A percentile compares a stretch with the other conserved stretches of the same genome.
Conservation (phyloP, 1,140 invertebrate species). For the Monomorium pharaonis region DNA sequence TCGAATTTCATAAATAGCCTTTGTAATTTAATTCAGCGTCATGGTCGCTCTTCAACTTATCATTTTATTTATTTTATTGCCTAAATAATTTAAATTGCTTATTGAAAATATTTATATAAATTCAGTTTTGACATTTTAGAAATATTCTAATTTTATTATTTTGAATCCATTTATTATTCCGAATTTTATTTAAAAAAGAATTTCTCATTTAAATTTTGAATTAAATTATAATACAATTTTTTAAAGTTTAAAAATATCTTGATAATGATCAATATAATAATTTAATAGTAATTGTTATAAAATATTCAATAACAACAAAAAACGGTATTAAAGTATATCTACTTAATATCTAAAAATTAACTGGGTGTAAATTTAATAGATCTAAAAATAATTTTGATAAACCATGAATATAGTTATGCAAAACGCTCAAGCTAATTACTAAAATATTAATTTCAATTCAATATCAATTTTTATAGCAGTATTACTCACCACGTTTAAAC, state of each 20-base stretch:
- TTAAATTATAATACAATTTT: not conserved
- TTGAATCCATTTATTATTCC: not conserved
- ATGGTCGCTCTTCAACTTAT: no score
- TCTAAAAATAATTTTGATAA: no score
- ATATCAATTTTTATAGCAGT: no score
- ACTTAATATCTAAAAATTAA: no score
- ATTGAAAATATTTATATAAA: not conserved
- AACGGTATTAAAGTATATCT: no score
- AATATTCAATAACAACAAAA: not conserved
- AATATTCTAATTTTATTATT: not conserved
- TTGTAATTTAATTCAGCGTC: not conserved
- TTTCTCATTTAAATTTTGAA: not conserved
- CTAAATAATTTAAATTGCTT: not conserved
- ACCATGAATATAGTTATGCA: no score
- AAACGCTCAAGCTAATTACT: no score
- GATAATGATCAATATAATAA: slow-evolving; percentile 23
- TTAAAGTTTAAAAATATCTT: not conserved
- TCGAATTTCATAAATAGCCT: not conserved
- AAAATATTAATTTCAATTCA: no score
- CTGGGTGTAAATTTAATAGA: no score
- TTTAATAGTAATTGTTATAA: slow-evolving; percentile 42
- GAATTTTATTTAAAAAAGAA: not conserved
- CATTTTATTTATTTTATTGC: not conserved
- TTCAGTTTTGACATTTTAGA: not conserved
- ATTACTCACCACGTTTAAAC: no score